phyloP scores from a whole-genome alignment of 1,140 invertebrate genomes.

The Melanaphis sacchari region DNA sequence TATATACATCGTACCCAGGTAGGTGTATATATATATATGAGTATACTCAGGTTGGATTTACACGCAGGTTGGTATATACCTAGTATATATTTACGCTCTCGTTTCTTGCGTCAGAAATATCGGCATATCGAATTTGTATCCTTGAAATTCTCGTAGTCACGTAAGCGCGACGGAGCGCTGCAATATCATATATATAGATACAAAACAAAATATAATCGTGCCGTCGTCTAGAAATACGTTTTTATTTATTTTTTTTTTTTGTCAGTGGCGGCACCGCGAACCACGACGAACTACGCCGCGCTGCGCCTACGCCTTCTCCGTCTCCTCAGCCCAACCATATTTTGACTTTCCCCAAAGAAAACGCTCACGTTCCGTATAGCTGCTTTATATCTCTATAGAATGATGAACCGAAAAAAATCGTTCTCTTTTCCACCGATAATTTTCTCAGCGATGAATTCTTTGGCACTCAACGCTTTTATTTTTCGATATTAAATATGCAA shows the following conservation, averaged over 20 bases:
- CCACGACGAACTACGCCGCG: slow-evolving; percentile 4
- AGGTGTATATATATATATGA: background rate
- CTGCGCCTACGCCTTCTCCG: background rate
- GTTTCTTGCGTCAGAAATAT: slow-evolving; percentile 42
- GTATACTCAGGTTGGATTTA: background rate
- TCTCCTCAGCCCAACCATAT: background rate
- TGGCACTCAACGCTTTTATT: background rate
- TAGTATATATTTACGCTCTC: slow-evolving; percentile 15
- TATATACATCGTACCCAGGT: background rate
- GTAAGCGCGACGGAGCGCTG: slow-evolving; percentile 26
- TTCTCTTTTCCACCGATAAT: background rate
- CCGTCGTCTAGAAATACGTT: background rate
- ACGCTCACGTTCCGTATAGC: background rate
- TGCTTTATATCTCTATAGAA: background rate
- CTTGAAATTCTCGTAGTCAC: slow-evolving; percentile 48
- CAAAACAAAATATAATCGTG: slow-evolving; percentile 16
- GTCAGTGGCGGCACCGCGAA: background rate
- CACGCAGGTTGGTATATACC: background rate
- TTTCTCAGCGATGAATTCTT: background rate
- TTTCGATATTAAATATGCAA: background rate
- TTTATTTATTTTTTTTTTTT: background rate
- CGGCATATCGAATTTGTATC: slow-evolving; percentile 47
- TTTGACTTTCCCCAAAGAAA: background rate
- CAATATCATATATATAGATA: background rate
- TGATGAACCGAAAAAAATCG: background rate